Evolutionary conservation across 2,797 vertebrate species (phyloP).

Genomic region (Sus cebifrons): DNA sequence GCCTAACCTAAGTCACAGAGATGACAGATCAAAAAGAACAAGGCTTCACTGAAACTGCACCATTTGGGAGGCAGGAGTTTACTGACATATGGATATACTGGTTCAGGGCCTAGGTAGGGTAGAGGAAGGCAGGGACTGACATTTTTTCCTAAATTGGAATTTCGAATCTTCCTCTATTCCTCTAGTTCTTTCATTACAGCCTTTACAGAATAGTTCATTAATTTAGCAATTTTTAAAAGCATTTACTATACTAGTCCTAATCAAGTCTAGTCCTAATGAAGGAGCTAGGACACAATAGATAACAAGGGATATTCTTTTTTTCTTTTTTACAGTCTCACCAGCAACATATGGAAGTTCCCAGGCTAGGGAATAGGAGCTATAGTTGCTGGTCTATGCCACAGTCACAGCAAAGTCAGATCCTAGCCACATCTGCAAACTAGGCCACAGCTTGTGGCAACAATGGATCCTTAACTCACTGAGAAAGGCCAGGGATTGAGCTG

Average conservation of each 20-base stretch:
- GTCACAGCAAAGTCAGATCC: too few species aligned
- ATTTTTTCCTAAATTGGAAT: background rate
- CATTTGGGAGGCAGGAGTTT: background rate
- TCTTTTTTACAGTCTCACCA: too few species aligned
- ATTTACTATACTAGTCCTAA: background rate
- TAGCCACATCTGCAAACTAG: too few species aligned
- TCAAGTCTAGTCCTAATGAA: background rate
- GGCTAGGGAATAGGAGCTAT: too few species aligned
- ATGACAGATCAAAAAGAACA: background rate
- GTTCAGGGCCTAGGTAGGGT: background rate
- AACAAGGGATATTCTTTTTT: too few species aligned
- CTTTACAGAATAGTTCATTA: background rate
- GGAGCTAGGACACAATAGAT: background rate
- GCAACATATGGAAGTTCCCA: too few species aligned
- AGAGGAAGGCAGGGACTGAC: background rate
- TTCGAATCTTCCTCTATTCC: background rate
- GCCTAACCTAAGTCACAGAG: background rate
- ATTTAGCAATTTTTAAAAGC: background rate
- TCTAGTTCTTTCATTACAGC: constrained; percentile 14
- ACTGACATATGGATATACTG: background rate
- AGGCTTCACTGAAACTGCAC: background rate
- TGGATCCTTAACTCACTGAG: too few species aligned
- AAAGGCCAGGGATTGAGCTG: too few species aligned
- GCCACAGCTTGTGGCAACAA: too few species aligned
- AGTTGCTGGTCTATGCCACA: too few species aligned